A percentile compares a stretch with the other conserved stretches of the same genome.
These are phyloP conservation scores for Aphidoletes aphidimyza DNA, from an alignment of 2,888 invertebrate genomes.

Conservation along the genomic window DNA sequence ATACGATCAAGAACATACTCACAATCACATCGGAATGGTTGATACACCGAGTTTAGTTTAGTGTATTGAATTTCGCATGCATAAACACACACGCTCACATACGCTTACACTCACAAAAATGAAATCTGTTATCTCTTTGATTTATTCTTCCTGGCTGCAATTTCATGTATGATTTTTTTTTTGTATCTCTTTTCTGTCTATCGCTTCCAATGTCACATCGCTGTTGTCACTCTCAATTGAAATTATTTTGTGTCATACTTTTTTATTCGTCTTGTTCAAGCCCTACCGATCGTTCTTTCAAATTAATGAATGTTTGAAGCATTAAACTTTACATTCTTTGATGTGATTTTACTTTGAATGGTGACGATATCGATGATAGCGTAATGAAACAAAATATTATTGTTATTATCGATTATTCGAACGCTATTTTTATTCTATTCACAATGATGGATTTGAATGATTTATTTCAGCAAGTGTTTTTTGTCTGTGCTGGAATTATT, in stretches of 20 bases:
- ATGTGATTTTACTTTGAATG: constrained; percentile 30
- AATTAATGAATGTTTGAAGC: constrained; percentile 52
- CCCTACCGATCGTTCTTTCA: neutral
- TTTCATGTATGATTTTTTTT: neutral
- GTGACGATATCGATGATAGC: constrained; percentile 29
- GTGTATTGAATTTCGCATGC: constrained; percentile 49
- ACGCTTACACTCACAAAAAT: neutral
- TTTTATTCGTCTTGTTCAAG: neutral
- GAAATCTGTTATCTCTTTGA: constrained; percentile 52
- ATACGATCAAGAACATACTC: neutral
- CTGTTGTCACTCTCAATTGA: neutral
- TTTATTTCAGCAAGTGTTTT: constrained; percentile 2
- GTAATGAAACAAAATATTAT: constrained; percentile 34
- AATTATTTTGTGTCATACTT: neutral
- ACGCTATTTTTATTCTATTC: neutral
- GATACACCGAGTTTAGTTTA: neutral
- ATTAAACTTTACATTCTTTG: constrained; percentile 22
- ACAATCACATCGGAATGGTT: neutral
- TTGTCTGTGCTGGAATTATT: neutral
- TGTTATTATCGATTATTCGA: neutral
- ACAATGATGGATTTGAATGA: neutral
- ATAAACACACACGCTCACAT: neutral
- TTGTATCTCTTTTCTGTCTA: neutral
- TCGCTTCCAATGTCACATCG: neutral
- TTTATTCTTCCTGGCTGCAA: constrained; percentile 47